Conservation (phyloP, 2,888 invertebrate genomes). For the Drosophila kuntzei region DNA sequence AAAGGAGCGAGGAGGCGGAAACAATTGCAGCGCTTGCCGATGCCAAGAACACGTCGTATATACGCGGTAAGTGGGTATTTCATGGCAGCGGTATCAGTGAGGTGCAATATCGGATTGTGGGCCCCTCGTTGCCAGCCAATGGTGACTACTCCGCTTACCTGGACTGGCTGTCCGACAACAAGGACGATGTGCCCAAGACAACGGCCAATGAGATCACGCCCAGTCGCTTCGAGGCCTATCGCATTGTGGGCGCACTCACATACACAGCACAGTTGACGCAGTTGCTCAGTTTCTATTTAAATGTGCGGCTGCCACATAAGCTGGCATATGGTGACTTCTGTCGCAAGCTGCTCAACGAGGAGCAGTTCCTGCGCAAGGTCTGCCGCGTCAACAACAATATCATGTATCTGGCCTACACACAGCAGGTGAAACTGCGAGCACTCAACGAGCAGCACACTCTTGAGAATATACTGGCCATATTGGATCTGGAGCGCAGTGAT, state of each 20-base stretch:
- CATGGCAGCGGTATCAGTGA: slow-evolving; percentile 88
- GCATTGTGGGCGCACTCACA: slow-evolving; percentile 92
- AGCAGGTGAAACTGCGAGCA: slow-evolving; percentile 89
- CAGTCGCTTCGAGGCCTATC: slow-evolving; percentile 89
- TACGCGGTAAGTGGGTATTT: slow-evolving; percentile 91
- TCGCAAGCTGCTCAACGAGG: slow-evolving; percentile 88
- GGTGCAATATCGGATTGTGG: slow-evolving; percentile 91
- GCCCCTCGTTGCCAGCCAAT: slow-evolving; percentile 93
- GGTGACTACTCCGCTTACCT: slow-evolving; percentile 93
- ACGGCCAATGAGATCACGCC: slow-evolving; percentile 86
- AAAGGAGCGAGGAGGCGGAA: slow-evolving; percentile 79
- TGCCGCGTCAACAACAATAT: slow-evolving; percentile 93
- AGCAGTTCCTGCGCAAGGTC: slow-evolving; percentile 91
- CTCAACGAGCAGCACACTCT: slow-evolving; percentile 90
- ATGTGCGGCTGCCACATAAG: slow-evolving; percentile 92
- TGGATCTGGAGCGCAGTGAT: slow-evolving; percentile 88
- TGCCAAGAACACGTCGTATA: slow-evolving; percentile 91
- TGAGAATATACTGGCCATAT: slow-evolving; percentile 90
- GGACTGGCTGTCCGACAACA: slow-evolving; percentile 89
- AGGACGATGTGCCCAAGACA: slow-evolving; percentile 84
- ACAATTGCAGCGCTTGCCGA: slow-evolving; percentile 88
- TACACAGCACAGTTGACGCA: slow-evolving; percentile 94
- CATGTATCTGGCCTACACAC: slow-evolving; percentile 91
- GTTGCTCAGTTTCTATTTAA: slow-evolving; percentile 93
- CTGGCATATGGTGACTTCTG: slow-evolving; percentile 90